phyloP scores from a whole-genome alignment of 2,888 invertebrate genomes.

The Oxycera nigricornis region DNA sequence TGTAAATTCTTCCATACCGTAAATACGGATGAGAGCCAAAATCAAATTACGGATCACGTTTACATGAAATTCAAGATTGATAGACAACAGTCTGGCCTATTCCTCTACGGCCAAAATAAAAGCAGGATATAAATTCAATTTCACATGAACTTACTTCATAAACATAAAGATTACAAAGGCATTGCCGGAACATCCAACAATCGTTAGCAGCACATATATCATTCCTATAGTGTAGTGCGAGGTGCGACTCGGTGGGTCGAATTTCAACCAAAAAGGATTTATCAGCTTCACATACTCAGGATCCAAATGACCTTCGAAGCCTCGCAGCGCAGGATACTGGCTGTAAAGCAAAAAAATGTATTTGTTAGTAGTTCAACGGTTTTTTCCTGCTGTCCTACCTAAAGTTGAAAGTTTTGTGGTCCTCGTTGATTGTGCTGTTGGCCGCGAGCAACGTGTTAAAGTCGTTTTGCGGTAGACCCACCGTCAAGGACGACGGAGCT shows the following conservation, averaged over 20 bases:
- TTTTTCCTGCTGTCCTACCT: not conserved
- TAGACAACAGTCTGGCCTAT: too few relatives aligned
- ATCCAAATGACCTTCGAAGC: conserved; percentile 56
- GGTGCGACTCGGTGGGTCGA: conserved; percentile 67
- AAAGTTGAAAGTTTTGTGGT: not conserved
- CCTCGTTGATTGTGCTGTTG: not conserved
- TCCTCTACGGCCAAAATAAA: too few relatives aligned
- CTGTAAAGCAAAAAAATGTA: conserved; percentile 32
- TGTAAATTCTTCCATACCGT: too few relatives aligned
- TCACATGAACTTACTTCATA: conserved; percentile 67
- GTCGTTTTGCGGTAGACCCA: conserved; percentile 15
- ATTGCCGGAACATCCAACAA: conserved; percentile 75
- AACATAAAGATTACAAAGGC: conserved; percentile 76
- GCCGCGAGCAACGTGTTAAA: not conserved
- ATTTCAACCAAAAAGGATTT: conserved; percentile 76
- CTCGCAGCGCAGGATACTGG: conserved; percentile 47
- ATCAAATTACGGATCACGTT: too few relatives aligned
- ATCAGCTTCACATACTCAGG: conserved; percentile 61
- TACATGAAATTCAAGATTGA: too few relatives aligned
- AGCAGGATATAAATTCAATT: too few relatives aligned
- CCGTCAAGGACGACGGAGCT: conserved; percentile 18
- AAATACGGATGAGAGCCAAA: too few relatives aligned
- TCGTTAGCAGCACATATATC: conserved; percentile 69
- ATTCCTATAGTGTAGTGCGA: conserved; percentile 69
- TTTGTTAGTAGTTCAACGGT: not conserved